Percentiles rank a stretch among this genome's conserved stretches.
These are phyloP conservation scores for Sarcophaga variegata DNA, from an alignment of 2,888 invertebrate genomes.

Conservation along the genomic window DNA sequence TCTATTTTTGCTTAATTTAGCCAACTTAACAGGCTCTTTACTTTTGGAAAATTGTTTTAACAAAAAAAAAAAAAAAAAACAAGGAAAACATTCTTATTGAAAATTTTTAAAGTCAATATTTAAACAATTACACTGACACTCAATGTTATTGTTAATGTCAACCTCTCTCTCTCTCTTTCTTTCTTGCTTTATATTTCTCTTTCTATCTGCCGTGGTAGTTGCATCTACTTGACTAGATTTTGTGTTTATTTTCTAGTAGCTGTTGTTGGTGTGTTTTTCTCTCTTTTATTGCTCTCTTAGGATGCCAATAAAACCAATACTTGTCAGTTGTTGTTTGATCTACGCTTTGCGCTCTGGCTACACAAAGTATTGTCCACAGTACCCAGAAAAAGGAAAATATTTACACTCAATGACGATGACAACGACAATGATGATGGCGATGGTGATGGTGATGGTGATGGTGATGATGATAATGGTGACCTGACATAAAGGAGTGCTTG, in stretches of 20 bases:
- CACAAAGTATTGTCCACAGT: neutral
- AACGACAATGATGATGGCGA: neutral
- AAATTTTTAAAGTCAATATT: slow-evolving; percentile 40
- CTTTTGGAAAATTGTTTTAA: too few species aligned
- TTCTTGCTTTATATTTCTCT: neutral
- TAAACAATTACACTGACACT: slow-evolving; percentile 12
- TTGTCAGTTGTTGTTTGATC: slow-evolving; percentile 10
- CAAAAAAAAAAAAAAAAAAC: neutral
- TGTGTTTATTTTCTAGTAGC: neutral
- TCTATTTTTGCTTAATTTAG: neutral
- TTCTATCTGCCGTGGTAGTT: neutral
- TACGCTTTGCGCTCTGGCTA: neutral
- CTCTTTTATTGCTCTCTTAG: slow-evolving; percentile 17
- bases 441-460: neutral
- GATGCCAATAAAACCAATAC: slow-evolving; percentile 43
- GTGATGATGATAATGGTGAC: neutral
- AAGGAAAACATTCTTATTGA: slow-evolving; percentile 21
- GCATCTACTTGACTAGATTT: neutral
- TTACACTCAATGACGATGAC: neutral
- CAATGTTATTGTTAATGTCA: neutral
- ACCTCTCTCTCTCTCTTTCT: neutral
- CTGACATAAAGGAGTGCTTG: neutral
- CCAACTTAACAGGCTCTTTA: neutral
- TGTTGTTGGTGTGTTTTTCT: neutral
- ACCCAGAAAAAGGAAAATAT: neutral